Base-by-base conservation (phyloP, 2,797 vertebrate genomes). In the Chaunax sp. region DNA sequence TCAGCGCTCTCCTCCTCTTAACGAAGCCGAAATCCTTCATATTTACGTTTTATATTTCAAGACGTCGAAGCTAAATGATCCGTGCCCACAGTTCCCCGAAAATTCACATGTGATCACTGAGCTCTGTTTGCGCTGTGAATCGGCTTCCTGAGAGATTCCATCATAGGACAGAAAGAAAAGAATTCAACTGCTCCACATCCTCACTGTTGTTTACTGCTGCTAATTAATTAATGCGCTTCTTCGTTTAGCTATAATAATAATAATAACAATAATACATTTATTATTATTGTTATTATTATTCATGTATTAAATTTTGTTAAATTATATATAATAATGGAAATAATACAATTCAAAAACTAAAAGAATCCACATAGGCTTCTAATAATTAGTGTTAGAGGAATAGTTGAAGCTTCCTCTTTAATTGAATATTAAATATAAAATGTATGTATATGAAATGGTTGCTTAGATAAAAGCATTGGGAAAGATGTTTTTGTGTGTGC, bases 41-140 rank as follows among this genome's bases (percentile, higher is more conserved):
- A 95, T 95, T 95, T 95, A 94, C 90, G 83, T 86, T 87, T 87
- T 85, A 84, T 83, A 89, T 90, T 89, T 89, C 83, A 93, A 86
- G 91, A 93, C 91, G 87, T 90, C 74, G 78, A 82, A 57, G 85
- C 91, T 95, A 94, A 95, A 94, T 93, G 91, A 94, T 92, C 89
- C 92, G 89, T 93, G 82, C 81, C 88, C 81, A 78, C 77, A 80
- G 80, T 58, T 81, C 80, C 81, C 88, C 84, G 82, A 86, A 81
- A 88, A 75, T 77, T 87, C 90, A 89, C 89, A 92, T 93, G 87
- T 92, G 91, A 83, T 87, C 81, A 62, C 54, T 70, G 80, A 82
- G 82, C 86, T 88, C 72, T 91, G 89, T 92, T 92, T 90, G 82
- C 77, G 74, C 80, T 86, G 73, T 63, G 72, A 83, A 46, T 87